Base-by-base conservation (phyloP, 2,113 vertebrate species). In the Chunga burmeisteri region DNA sequence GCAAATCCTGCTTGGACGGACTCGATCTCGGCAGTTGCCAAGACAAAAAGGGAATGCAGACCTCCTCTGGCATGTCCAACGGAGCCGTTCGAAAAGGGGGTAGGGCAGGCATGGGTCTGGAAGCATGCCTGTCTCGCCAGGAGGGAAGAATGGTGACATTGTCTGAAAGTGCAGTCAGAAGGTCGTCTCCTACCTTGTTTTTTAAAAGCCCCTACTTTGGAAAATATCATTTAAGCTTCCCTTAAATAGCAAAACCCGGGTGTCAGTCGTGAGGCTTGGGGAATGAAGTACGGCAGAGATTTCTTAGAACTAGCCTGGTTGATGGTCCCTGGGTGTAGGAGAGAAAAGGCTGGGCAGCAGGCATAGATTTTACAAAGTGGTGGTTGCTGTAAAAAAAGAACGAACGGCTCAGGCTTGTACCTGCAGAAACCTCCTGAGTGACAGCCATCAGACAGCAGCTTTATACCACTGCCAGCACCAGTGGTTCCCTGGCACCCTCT, bases 81-180 rank as follows among this genome's bases (percentile, higher is more conserved):
- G 5, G 61, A 75, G 62, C 58, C 40, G 5, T 49, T 47, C 11
- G 82, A 18, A n/a, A 53, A 62, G 32, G 50, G 50, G 50, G 29
- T 14, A 59, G 46, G 75, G 55, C 4, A 1, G 62, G 67, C 70
- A n/a, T 29, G 62, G 66, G 10, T 25, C 80, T 95, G 89, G 83
- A 73, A 71, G 36, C 18, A 0, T 1, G 29, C 53, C 66, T 22
- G 7, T 27, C 26, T 84, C 0, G 0, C 58, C 58, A 30, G 63
- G 72, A 83, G 83, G 44, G 65, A 84, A 86, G 80, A 94, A 91
- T 44, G 42, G 55, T 62, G 68, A 52, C 47, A 36, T 46, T 86
- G 91, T 93, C 27, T 92, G n/a, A 7, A 82, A 55, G 71, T 49
- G 77, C 34, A 52, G 30, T 55, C 80, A 27, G 62, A 25, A 80